Evolutionary conservation across 2,888 invertebrate genomes (phyloP).

Genomic region (Lasioglossum marginatum): DNA sequence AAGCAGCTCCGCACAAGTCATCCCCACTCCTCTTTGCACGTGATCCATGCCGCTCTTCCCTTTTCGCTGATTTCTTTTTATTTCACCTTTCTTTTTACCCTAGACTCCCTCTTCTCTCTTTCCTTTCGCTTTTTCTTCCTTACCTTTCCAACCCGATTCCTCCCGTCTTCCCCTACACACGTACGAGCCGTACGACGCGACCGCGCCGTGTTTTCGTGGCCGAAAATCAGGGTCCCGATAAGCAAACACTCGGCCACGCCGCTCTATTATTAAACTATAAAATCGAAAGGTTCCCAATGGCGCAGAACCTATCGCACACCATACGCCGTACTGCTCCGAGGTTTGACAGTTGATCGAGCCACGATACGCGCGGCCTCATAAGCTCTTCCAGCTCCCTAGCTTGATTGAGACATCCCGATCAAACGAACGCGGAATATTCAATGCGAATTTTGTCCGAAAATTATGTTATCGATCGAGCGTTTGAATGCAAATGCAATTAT

Average conservation of each 20-base stretch:
- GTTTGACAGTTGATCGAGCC: slow-evolving; percentile 42
- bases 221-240: slow-evolving; percentile 75
- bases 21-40: slow-evolving; percentile 59
- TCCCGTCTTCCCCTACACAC: slow-evolving; percentile 19
- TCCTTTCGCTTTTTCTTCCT: slow-evolving; percentile 36
- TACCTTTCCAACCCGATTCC: slow-evolving; percentile 33
- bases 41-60: slow-evolving; percentile 54
- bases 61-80: slow-evolving; percentile 42
- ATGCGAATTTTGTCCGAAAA: slow-evolving; percentile 14
- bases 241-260: slow-evolving; percentile 77
- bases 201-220: slow-evolving; percentile 64
- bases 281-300: slow-evolving; percentile 66
- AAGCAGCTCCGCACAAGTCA: slow-evolving; percentile 55
- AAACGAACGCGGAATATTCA: slow-evolving; percentile 25
- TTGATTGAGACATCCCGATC: slow-evolving; percentile 46
- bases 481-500: slow-evolving; percentile 3
- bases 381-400: neutral
- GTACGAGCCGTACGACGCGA: slow-evolving; percentile 51
- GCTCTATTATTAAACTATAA: slow-evolving; percentile 80
- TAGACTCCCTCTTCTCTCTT: slow-evolving; percentile 23
- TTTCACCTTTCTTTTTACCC: slow-evolving; percentile 37
- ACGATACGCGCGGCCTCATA: neutral
- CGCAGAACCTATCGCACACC: slow-evolving; percentile 47
- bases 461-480: neutral
- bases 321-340: neutral